Percentiles rank a stretch among this genome's conserved stretches.
Conservation (phyloP, 2,113 vertebrate genomes). For the Recurvirostra avosetta region DNA sequence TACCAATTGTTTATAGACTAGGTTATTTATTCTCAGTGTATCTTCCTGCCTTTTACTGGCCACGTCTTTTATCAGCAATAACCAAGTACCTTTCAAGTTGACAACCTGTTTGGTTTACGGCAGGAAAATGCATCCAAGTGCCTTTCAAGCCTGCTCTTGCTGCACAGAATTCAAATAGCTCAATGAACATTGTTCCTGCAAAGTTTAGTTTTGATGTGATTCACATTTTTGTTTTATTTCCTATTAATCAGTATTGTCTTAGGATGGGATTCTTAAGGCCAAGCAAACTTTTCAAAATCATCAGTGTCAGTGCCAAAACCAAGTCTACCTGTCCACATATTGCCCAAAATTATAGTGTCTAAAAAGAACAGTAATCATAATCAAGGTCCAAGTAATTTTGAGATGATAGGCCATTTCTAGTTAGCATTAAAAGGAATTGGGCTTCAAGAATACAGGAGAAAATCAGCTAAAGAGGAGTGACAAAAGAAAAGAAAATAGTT, state of each 20-base stretch:
- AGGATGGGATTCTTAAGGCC: not conserved
- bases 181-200: not conserved
- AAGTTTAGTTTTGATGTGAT: not conserved
- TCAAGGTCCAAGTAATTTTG: not conserved
- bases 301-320: not conserved
- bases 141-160: not conserved
- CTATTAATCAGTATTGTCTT: not conserved
- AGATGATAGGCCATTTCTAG: not conserved
- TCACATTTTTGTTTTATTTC: not conserved
- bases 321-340: not conserved
- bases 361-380: not conserved
- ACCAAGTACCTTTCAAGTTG: constrained; percentile 8
- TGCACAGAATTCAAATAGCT: constrained; percentile 17
- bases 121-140: not conserved
- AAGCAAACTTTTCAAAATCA: not conserved
- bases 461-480: not conserved
- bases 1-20: constrained; percentile 27
- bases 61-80: constrained; percentile 41
- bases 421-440: not conserved
- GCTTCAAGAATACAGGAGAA: not conserved
- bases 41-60: constrained; percentile 29
- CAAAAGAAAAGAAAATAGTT: not conserved
- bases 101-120: not conserved
- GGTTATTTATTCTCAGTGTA: constrained; percentile 27
- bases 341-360: not conserved